Evolutionary conservation across 2,888 invertebrate genomes (phyloP).

Genomic region (Eremobia ochroleuca): DNA sequence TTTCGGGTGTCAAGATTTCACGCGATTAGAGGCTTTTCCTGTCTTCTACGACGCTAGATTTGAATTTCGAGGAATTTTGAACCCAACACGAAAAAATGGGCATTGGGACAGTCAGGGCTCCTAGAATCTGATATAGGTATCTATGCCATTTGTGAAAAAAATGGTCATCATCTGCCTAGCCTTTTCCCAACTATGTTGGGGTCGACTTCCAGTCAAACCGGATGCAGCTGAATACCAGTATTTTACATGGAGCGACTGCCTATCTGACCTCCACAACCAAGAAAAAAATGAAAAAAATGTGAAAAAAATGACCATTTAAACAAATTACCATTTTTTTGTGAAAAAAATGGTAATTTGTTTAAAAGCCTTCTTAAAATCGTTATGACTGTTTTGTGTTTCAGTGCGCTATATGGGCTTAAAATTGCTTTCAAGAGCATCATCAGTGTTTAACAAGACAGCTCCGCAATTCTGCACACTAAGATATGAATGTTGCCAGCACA

Average conservation of each 20-base stretch:
- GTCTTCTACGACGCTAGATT: neutral
- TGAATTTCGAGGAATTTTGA: neutral
- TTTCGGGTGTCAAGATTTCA: conserved; percentile 36
- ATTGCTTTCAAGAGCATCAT: neutral
- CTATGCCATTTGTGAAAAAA: neutral
- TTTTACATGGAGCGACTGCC: too few species aligned
- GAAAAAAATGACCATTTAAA: too few species aligned
- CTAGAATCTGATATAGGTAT: neutral
- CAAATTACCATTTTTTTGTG: too few species aligned
- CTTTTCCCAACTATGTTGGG: too few species aligned
- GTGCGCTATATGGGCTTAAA: neutral
- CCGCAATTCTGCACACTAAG: neutral
- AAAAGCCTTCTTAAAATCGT: neutral
- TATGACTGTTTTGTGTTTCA: neutral
- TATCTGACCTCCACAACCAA: too few species aligned
- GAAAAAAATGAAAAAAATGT: too few species aligned
- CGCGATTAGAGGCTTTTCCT: neutral
- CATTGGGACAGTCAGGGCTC: neutral
- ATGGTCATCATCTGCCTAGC: too few species aligned
- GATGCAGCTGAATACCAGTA: too few species aligned
- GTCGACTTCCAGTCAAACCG: too few species aligned
- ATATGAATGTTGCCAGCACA: neutral
- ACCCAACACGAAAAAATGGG: neutral
- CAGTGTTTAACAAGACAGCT: neutral
- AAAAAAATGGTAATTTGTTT: neutral